Evolutionary conservation across 2,888 invertebrate genomes (phyloP), one percentile per base, ranked within the genome.

Genomic region (Bimastos eiseni): DNA sequence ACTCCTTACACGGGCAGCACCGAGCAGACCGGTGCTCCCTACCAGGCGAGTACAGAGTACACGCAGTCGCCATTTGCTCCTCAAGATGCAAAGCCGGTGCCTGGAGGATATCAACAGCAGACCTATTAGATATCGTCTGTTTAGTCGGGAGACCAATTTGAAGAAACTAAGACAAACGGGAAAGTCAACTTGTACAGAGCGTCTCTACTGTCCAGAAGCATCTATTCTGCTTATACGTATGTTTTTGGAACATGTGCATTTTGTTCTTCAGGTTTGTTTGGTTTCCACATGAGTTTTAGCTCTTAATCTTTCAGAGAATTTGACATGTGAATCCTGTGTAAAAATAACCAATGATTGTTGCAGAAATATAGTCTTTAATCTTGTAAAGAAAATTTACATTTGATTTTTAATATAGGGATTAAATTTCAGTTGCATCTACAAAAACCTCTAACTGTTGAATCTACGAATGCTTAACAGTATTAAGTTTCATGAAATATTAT

Each of bases 91-190:
- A 86, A 86, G 86, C 86, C 86, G 24, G 70, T 86, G 36, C 86
- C 86, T 36, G 86, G 86, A 5, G 86, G 86, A 24, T 86, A 86
- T 37, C 86, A 86, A 19, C 86, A 86, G 37, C 86, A 86, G 86
- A 86, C 86, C 86, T 86, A 86, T 86, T 86, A 86, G 17, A 15
- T 24, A 19, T 86, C 24, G 6, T 86, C 36, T 33, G 21, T 84
- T 36, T 30, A 84, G 34, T 84, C 24, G 21, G 24, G n/a, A 11
- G n/a, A 70, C 70, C n/a, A 70, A n/a, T 70, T 70, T 49, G 49
- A 49, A 49, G 21, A 49, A 21, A 49, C 70, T 70, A 70, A n/a
- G 70, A 70, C 70, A 70, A n/a, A 55, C 24, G 2, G n/a, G 30
- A 70, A 70, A 70, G 0, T 70, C 70, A 30, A n/a, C 70, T 70